A percentile compares a stretch with the other conserved stretches of the same genome.
These are phyloP conservation scores for Mesitornis unicolor DNA, from an alignment of 2,113 vertebrate species.

Conservation along the genomic window DNA sequence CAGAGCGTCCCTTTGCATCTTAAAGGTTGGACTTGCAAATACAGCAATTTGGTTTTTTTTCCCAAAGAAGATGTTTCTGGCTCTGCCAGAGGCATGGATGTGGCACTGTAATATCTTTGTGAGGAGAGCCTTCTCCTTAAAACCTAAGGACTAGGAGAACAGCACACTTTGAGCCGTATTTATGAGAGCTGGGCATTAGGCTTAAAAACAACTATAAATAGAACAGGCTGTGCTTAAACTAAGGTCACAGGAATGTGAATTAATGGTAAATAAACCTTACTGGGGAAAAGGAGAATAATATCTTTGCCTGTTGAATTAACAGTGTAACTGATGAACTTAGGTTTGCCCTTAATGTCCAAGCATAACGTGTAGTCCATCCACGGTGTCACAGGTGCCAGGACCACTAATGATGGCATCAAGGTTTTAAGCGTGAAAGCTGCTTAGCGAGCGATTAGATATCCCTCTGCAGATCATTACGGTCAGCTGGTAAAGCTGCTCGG, in stretches of 20 bases:
- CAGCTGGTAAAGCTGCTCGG: rapidly evolving
- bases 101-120: not conserved
- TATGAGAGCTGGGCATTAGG: not conserved
- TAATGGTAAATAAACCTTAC: not conserved
- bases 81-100: not conserved
- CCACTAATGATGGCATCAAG: slow-evolving; percentile 4
- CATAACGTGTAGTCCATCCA: rapidly evolving
- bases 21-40: not conserved
- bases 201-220: not conserved
- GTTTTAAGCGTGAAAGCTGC: slow-evolving; percentile 28
- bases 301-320: not conserved
- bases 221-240: not conserved
- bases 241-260: not conserved
- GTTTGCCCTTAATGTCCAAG: not conserved
- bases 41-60: not conserved
- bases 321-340: not conserved
- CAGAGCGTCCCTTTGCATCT: not conserved
- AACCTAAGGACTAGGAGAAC: not conserved
- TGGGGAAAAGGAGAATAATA: not conserved
- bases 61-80: not conserved
- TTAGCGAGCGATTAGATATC: not conserved
- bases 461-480: not conserved
- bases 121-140: not conserved
- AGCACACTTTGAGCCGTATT: rapidly evolving
- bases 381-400: rapidly evolving